phyloP scores from a whole-genome alignment of 2,797 vertebrate genomes.

The Poliocrania exsul region DNA sequence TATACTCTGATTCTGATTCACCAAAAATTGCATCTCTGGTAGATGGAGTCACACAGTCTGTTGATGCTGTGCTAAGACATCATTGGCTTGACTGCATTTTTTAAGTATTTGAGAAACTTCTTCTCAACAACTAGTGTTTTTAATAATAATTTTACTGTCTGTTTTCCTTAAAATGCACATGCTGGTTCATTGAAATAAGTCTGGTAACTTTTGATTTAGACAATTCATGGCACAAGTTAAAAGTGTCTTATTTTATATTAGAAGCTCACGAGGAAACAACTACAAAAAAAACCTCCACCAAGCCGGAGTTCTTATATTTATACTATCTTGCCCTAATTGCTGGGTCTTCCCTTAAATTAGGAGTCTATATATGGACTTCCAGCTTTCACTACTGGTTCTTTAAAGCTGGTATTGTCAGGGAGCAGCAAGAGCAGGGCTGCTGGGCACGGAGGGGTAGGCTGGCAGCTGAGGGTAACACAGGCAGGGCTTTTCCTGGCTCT shows the following conservation, averaged over 20 bases:
- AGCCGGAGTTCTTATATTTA: not conserved
- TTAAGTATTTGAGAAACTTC: not conserved
- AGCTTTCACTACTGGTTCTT: not conserved
- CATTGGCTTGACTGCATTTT: not conserved
- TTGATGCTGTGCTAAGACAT: not conserved
- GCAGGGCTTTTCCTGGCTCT: accelerated
- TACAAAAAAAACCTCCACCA: not conserved
- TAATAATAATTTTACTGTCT: not conserved
- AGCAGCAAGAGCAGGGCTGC: not conserved
- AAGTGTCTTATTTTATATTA: not conserved
- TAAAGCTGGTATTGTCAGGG: not conserved
- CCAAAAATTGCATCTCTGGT: not conserved
- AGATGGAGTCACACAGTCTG: not conserved
- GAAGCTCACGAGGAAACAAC: not conserved
- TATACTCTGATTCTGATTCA: not conserved
- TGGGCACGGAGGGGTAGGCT: not conserved
- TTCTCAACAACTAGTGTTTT: not conserved
- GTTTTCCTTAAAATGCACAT: not conserved
- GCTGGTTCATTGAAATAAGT: not conserved
- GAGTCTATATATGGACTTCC: accelerated
- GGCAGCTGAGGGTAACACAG: accelerated
- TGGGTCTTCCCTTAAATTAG: not conserved
- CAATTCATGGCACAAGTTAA: not conserved
- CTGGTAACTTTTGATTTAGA: not conserved
- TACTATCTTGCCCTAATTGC: not conserved